Evolutionary conservation across 2,888 invertebrate species (phyloP), one percentile per base, ranked within the genome.

Genomic region (Tethea ocularis): DNA sequence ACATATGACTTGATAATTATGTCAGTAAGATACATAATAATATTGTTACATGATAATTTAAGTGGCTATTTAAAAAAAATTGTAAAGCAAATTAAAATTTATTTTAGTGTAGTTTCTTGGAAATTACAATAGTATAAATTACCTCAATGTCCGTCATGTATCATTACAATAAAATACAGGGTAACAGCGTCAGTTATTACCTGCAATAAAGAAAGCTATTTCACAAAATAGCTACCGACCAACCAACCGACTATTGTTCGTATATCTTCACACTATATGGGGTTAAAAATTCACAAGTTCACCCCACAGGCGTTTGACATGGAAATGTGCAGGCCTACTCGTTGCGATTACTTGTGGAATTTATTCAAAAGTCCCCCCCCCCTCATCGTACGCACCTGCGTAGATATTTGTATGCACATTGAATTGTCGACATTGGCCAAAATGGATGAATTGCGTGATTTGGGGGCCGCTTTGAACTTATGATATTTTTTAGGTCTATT

Each of bases 321-420:
- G 91, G 86, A 86, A 91, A 91, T 91, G 86, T 74, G 76, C 78
- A 77, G 69, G 84, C 82, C 83, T 83, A 80, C 81, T 75, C 82
- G 82, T 74, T 77, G 81, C 80, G 78, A 82, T 78, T 78, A 79
- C 73, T 77, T 82, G 76, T 77, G 76, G 82, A 84, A 88, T 86
- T 81, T 86, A 87, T 87, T 86, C 86, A 84, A 83, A 86, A 80
- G 69, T 69, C 57, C 58, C 56, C 57, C 64, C 73, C 64, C 62
- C 63, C 67, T 66, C 63, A 51, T 67, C 54, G 38, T n/a, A 41
- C 62, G 56, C 52, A 53, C 59, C 59, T 75, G 72, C 79, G 62
- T 75, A n/a, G n/a, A n/a, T n/a, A 89, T 87, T 86, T 81, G 82
- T 86, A 86, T 88, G 87, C 84, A 87, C 88, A 89, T 89, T 88